Conservation (phyloP, 2,797 vertebrate species). For the Salarias fasciatus region DNA sequence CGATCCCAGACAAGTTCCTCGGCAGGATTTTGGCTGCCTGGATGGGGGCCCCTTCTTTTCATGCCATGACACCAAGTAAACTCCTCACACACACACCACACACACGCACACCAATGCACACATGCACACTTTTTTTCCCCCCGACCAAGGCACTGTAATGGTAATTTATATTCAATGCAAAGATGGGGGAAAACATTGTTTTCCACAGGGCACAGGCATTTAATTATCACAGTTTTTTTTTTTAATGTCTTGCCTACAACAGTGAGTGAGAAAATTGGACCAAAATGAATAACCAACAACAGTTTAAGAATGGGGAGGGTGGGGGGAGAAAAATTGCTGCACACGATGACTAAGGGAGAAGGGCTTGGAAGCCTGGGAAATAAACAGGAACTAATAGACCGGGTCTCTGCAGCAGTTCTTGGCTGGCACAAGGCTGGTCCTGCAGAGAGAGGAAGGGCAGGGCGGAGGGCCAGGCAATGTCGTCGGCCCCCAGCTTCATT, state of each 20-base stretch:
- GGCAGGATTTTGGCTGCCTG: conserved; percentile 91
- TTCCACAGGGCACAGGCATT: conserved; percentile 85
- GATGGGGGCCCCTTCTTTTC: conserved; percentile 87
- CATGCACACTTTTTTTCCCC: conserved; percentile 60
- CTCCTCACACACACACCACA: conserved; percentile 72
- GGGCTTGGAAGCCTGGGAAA: conserved; percentile 71
- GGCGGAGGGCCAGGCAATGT: conserved; percentile 77
- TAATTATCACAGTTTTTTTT: conserved; percentile 86
- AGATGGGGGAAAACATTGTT: conserved; percentile 80
- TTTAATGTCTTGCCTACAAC: conserved; percentile 83
- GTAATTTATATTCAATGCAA: conserved; percentile 91
- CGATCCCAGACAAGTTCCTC: conserved; percentile 92
- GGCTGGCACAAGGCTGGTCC: conserved; percentile 69
- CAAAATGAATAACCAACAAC: conserved; percentile 77
- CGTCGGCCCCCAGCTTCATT: conserved; percentile 71
- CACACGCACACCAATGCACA: no score
- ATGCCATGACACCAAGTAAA: conserved; percentile 86
- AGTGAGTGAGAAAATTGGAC: conserved; percentile 78
- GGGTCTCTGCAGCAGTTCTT: conserved; percentile 71
- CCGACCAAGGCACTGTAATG: conserved; percentile 80
- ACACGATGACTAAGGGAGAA: conserved; percentile 62
- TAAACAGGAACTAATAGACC: conserved; percentile 80
- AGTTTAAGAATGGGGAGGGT: conserved; percentile 60
- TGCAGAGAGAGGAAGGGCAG: conserved; percentile 69
- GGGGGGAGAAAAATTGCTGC: conserved; percentile 35